Percentiles rank a stretch among this genome's conserved stretches.
These are phyloP conservation scores for Erpobdella octoculata DNA, from an alignment of 2,888 invertebrate genomes.

Conservation along the genomic window DNA sequence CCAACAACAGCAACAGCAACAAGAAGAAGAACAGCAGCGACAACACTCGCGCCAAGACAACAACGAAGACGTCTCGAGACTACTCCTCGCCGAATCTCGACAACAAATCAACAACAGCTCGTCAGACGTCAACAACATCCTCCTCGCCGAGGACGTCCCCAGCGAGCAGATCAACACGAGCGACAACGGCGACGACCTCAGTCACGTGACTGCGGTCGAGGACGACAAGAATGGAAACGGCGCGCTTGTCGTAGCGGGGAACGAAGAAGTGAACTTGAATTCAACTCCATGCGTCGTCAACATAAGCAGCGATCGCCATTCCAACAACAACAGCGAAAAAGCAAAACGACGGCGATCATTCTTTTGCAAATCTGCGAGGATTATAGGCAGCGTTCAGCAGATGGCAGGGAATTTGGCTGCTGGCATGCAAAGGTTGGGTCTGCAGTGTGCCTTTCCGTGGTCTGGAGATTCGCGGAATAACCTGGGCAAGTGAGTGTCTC, in stretches of 20 bases:
- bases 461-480: constrained; percentile 12
- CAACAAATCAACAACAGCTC: no score
- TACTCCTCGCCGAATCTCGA: no score
- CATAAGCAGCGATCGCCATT: no score
- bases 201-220: neutral
- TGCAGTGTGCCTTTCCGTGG: constrained; percentile 30
- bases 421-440: constrained; percentile 25
- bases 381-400: constrained; percentile 27
- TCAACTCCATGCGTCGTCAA: neutral
- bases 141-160: neutral
- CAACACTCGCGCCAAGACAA: no score
- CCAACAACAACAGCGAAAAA: neutral
- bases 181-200: neutral
- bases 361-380: neutral
- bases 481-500: neutral
- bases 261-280: no score
- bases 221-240: neutral
- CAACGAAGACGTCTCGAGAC: no score
- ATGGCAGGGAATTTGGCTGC: constrained; percentile 28
- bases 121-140: constrained; percentile 4
- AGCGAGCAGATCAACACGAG: neutral
- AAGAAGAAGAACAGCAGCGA: neutral
- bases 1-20: neutral
- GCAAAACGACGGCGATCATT: neutral
- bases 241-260: neutral